Evolutionary conservation across 1,140 invertebrate species (phyloP).

Genomic region (Zaprionus gabonicus): DNA sequence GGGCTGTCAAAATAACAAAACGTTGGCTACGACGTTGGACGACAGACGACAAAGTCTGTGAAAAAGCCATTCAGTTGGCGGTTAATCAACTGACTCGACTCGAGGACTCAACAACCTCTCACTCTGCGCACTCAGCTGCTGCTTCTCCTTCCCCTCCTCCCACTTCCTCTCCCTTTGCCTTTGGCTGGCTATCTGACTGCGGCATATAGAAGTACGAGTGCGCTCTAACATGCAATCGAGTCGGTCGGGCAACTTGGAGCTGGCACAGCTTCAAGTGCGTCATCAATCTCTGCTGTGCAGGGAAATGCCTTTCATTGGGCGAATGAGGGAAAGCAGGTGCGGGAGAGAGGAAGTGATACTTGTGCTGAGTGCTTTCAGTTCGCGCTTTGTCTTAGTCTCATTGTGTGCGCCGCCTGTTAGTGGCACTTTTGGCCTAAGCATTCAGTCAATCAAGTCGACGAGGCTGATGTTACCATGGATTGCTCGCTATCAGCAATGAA

Average conservation of each 20-base stretch:
- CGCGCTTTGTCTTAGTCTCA: slow-evolving; percentile 74
- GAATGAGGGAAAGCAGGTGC: slow-evolving; percentile 3
- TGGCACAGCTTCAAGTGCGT: slow-evolving; percentile 71
- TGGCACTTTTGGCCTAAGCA: slow-evolving; percentile 65
- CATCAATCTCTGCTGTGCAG: slow-evolving; percentile 71
- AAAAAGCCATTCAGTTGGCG: slow-evolving; percentile 38
- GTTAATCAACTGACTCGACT: slow-evolving; percentile 59
- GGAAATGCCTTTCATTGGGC: slow-evolving; percentile 64
- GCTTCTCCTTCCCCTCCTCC: background rate
- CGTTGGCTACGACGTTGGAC: slow-evolving; percentile 48
- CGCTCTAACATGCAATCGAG: slow-evolving; percentile 52
- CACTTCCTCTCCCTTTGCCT: no score
- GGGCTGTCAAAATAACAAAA: slow-evolving; percentile 78
- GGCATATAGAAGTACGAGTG: slow-evolving; percentile 3
- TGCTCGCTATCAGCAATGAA: slow-evolving; percentile 40
- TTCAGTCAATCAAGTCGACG: slow-evolving; percentile 66
- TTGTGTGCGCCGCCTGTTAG: slow-evolving; percentile 63
- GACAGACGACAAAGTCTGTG: slow-evolving; percentile 50
- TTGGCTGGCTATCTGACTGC: slow-evolving; percentile 24
- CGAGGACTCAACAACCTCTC: slow-evolving; percentile 30
- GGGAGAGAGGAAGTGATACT: slow-evolving; percentile 14
- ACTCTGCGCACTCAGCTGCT: background rate
- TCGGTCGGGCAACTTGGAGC: slow-evolving; percentile 36
- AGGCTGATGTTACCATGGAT: slow-evolving; percentile 53
- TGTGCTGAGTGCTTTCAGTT: slow-evolving; percentile 66